Conservation (phyloP, 2,113 vertebrate species). For the Mugil cephalus region DNA sequence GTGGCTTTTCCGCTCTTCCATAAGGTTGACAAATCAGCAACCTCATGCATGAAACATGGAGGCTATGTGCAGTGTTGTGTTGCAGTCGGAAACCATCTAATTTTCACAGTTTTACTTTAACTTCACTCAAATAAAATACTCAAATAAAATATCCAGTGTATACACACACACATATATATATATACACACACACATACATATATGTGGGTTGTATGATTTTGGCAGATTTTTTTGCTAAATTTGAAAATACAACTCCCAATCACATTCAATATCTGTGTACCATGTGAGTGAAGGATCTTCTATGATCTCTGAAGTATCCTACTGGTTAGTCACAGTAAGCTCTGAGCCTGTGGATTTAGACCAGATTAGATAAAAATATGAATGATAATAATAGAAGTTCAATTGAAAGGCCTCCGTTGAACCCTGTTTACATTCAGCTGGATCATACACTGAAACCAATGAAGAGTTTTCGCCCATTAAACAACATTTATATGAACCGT, state of each 20-base stretch:
- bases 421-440: slow-evolving; percentile 10
- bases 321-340: slow-evolving; percentile 41
- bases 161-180: too few species aligned
- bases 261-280: background rate
- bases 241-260: background rate
- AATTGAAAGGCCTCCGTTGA: slow-evolving; percentile 9
- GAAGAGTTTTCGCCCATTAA: background rate
- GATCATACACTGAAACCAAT: background rate
- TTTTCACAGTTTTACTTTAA: background rate
- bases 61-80: background rate
- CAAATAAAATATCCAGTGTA: too few species aligned
- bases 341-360: slow-evolving; percentile 53
- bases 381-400: slow-evolving; percentile 57
- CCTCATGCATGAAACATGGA: slow-evolving; percentile 62
- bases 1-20: slow-evolving; percentile 7
- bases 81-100: background rate
- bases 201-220: too few species aligned
- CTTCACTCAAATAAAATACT: too few species aligned
- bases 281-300: slow-evolving; percentile 37
- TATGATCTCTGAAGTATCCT: slow-evolving; percentile 32
- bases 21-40: slow-evolving; percentile 41
- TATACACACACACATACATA: too few species aligned
- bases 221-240: too few species aligned
- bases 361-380: slow-evolving; percentile 56
- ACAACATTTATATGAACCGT: too few species aligned